Base-by-base conservation (phyloP, 2,888 invertebrate genomes). In the Eilema depressum region DNA sequence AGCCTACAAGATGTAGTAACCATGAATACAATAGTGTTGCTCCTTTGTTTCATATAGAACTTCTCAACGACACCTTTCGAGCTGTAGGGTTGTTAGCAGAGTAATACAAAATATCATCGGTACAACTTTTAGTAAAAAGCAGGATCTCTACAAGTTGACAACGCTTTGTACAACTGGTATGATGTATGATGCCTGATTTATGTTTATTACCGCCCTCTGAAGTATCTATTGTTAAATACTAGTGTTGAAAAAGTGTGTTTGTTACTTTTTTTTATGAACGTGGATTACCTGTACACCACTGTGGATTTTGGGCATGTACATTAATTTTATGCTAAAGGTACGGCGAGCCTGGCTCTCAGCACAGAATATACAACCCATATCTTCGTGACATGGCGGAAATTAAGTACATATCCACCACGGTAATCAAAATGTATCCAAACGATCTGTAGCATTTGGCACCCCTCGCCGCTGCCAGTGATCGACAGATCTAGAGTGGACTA, bases 401-500 rank as follows among this genome's bases (percentile, higher is more conserved):
- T 53, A 53, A n/a, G 53, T n/a, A 1, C 33, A 53, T 53, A 53
- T n/a, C 53, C 53, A 10, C 53, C 53, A 10, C 10, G n/a, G 20
- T 53, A n/a, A n/a, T 53, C 53, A 53, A 53, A n/a, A 53, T n/a
- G 53, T 53, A n/a, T n/a, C 10, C n/a, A 10, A 53, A 53, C 7
- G 53, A 1, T 53, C 10, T n/a, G n/a, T n/a, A 47, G 20, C 47
- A 7, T n/a, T 53, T 53, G 53, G 53, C 53, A 53, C 5, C n/a
- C n/a, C 53, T n/a, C 47, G 20, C 53, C 20, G 53, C n/a, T 20
- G n/a, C 53, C n/a, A 10, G 53, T 53, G 53, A 53, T n/a, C 53
- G 53, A 53, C 53, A 53, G 53, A 53, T 53, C 53, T 53, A 53
- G 53, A n/a, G 53, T 53, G n/a, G 20, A n/a, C 53, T n/a, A n/a